Evolutionary conservation across 2,888 invertebrate species (phyloP).

Genomic region (Galerucella pusilla): DNA sequence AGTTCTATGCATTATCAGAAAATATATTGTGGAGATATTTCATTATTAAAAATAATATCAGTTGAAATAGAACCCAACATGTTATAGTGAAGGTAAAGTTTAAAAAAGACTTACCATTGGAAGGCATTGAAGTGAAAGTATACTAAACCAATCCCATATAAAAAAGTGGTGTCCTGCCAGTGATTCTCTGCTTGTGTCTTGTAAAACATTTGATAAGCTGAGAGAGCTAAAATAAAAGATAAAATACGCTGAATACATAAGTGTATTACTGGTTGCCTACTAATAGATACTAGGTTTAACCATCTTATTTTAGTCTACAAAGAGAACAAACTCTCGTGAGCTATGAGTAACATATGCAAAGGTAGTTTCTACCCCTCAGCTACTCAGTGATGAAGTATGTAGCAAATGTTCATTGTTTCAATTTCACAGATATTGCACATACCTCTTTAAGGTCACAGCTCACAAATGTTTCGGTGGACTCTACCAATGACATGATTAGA

Average conservation of each 20-base stretch:
- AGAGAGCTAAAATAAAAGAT: conserved; percentile 80
- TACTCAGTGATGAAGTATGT: too few species aligned
- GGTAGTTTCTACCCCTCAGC: too few species aligned
- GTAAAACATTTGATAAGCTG: conserved; percentile 95
- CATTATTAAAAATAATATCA: neutral
- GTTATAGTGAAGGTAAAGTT: neutral
- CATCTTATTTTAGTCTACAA: too few species aligned
- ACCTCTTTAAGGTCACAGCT: too few species aligned
- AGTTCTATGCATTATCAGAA: too few species aligned
- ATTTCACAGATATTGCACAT: too few species aligned
- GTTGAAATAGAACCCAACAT: neutral
- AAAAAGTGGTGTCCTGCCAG: conserved; percentile 90
- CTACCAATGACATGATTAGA: too few species aligned
- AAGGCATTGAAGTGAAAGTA: conserved; percentile 97
- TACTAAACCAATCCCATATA: conserved; percentile 94
- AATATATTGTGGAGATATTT: too few species aligned
- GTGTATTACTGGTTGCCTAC: neutral
- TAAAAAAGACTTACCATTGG: conserved; percentile 83
- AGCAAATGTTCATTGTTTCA: too few species aligned
- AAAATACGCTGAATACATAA: conserved; percentile 1
- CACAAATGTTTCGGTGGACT: too few species aligned
- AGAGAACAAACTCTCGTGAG: too few species aligned
- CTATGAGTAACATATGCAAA: too few species aligned
- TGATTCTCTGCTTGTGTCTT: conserved; percentile 78
- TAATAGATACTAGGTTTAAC: neutral